Conservation (phyloP, 35 echinoderm and acorn worm genomes). For the Acanthaster planci region DNA sequence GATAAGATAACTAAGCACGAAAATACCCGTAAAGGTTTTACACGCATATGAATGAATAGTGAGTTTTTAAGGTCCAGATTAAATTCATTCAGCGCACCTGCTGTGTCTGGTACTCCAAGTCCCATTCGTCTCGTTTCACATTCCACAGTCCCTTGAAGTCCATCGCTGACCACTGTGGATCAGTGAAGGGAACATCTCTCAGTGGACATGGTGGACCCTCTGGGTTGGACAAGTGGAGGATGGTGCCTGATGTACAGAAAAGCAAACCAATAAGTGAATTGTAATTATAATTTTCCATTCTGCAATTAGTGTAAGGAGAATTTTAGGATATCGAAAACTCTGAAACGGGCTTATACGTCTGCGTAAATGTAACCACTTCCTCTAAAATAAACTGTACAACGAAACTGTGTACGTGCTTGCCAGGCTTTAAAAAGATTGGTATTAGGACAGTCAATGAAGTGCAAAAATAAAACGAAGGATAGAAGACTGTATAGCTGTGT, state of each 20-base stretch:
- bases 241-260: conserved; percentile 1
- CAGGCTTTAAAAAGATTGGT: neutral
- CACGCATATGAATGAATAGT: neutral
- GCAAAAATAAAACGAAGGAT: neutral
- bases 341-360: neutral
- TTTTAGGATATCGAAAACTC: too few relatives aligned
- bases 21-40: neutral
- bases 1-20: neutral
- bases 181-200: neutral
- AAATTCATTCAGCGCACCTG: conserved; percentile 20
- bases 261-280: too few relatives aligned
- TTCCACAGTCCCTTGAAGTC: conserved; percentile 40
- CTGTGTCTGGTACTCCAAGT: neutral
- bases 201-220: conserved; percentile 16
- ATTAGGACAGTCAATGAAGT: neutral
- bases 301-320: too few relatives aligned
- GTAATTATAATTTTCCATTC: too few relatives aligned
- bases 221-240: conserved; percentile 25
- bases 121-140: conserved; percentile 17
- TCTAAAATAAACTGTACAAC: neutral
- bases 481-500: neutral
- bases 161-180: neutral
- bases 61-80: neutral
- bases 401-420: neutral
- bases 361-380: neutral